phyloP scores from a whole-genome alignment of 1,140 invertebrate genomes.

The Listronotus oregonensis region DNA sequence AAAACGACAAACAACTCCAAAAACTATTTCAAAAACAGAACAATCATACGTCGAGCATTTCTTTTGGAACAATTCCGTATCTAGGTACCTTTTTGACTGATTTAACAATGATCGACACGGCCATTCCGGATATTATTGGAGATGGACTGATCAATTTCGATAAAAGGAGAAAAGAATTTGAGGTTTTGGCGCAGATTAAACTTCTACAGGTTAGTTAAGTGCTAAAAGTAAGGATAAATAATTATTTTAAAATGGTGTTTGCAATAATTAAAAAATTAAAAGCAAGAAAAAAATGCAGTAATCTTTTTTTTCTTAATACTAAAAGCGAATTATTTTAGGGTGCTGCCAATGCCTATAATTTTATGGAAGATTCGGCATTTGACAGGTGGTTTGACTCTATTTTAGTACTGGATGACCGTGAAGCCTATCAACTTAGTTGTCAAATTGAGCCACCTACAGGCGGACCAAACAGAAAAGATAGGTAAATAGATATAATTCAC shows the following conservation, averaged over 20 bases:
- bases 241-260: no score
- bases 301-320: no score
- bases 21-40: slow-evolving; percentile 84
- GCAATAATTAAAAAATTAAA: no score
- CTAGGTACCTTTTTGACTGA: slow-evolving; percentile 98
- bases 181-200: slow-evolving; percentile 96
- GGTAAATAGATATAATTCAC: background rate
- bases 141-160: slow-evolving; percentile 97
- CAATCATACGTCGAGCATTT: slow-evolving; percentile 72
- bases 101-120: slow-evolving; percentile 98
- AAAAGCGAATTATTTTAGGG: slow-evolving; percentile 50
- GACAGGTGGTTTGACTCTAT: slow-evolving; percentile 93
- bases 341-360: slow-evolving; percentile 95
- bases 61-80: slow-evolving; percentile 96
- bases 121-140: slow-evolving; percentile 83
- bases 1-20: slow-evolving; percentile 85
- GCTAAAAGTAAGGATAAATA: no score
- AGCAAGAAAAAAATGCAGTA: no score
- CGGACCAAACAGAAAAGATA: slow-evolving; percentile 25
- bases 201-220: slow-evolving; percentile 73
- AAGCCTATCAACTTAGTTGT: slow-evolving; percentile 89
- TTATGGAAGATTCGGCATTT: slow-evolving; percentile 82
- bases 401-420: slow-evolving; percentile 84
- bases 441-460: slow-evolving; percentile 78
- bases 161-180: slow-evolving; percentile 97